Percentiles rank a stretch among this genome's conserved stretches.
Conservation (phyloP, 2,113 vertebrate genomes). For the Anoura caudifer region DNA sequence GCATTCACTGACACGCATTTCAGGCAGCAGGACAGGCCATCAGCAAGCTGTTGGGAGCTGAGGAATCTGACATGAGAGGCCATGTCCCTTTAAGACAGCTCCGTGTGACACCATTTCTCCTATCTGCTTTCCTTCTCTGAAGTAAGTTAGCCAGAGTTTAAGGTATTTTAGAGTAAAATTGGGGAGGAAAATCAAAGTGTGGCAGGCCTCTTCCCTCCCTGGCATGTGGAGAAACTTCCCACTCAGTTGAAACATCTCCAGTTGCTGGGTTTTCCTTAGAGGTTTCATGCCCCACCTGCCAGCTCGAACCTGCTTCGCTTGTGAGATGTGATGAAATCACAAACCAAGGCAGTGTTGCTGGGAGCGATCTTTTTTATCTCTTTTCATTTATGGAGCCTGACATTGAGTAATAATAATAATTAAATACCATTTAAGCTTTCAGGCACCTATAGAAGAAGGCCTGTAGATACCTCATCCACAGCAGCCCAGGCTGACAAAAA, state of each 20-base stretch:
- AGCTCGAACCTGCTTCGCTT: slow-evolving; percentile 1
- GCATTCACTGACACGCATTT: background rate
- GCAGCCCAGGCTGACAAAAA: slow-evolving; percentile 33
- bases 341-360: slow-evolving; percentile 25
- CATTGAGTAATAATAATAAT: slow-evolving; percentile 77
- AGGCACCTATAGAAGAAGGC: slow-evolving; percentile 62
- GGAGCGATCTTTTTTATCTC: slow-evolving; percentile 56
- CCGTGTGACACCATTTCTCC: background rate
- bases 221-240: background rate
- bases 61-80: background rate
- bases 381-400: slow-evolving; percentile 65
- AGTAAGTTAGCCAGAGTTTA: background rate
- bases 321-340: slow-evolving; percentile 55
- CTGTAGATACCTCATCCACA: slow-evolving; percentile 55
- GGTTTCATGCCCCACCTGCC: slow-evolving; percentile 24
- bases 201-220: background rate
- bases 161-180: slow-evolving; percentile 29
- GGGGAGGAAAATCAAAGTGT: background rate
- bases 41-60: background rate
- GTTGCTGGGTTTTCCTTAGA: slow-evolving; percentile 39
- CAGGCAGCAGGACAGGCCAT: background rate
- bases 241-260: background rate
- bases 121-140: background rate
- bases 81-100: background rate
- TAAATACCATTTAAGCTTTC: slow-evolving; percentile 67